Conservation (phyloP, 2,113 vertebrate genomes). For the Vanacampus margaritifer region DNA sequence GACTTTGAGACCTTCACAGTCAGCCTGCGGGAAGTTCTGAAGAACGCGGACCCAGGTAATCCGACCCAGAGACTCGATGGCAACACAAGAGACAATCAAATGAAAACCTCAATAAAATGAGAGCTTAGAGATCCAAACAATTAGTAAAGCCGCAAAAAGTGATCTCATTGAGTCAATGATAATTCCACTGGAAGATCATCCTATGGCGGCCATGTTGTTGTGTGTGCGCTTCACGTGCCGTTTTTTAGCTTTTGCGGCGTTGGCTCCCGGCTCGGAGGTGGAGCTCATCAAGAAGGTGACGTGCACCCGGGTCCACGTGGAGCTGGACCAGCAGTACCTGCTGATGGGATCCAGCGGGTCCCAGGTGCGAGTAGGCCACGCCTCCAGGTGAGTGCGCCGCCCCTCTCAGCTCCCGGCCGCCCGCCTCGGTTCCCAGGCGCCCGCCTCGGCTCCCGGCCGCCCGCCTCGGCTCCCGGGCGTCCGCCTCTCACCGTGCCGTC, state of each 20-base stretch:
- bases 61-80: neutral
- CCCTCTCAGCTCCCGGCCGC: neutral
- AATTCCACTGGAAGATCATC: too few species aligned
- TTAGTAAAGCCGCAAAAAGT: too few species aligned
- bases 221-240: neutral
- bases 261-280: slow-evolving; percentile 64
- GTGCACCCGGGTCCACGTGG: slow-evolving; percentile 72
- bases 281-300: slow-evolving; percentile 82
- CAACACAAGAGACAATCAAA: neutral
- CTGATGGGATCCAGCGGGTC: slow-evolving; percentile 77
- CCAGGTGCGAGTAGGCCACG: slow-evolving; percentile 59
- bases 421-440: slow-evolving; percentile 59
- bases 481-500: neutral
- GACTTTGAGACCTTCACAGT: slow-evolving; percentile 82
- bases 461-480: too few species aligned
- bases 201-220: neutral
- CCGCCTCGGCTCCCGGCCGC: neutral
- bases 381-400: slow-evolving; percentile 32
- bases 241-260: slow-evolving; percentile 27
- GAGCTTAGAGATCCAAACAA: too few species aligned
- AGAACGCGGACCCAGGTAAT: slow-evolving; percentile 57
- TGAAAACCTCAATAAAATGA: too few species aligned
- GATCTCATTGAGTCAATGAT: too few species aligned
- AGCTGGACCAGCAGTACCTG: slow-evolving; percentile 76
- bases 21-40: slow-evolving; percentile 75